phyloP scores from a whole-genome alignment of 2,888 invertebrate species.

The Tyria jacobaeae region DNA sequence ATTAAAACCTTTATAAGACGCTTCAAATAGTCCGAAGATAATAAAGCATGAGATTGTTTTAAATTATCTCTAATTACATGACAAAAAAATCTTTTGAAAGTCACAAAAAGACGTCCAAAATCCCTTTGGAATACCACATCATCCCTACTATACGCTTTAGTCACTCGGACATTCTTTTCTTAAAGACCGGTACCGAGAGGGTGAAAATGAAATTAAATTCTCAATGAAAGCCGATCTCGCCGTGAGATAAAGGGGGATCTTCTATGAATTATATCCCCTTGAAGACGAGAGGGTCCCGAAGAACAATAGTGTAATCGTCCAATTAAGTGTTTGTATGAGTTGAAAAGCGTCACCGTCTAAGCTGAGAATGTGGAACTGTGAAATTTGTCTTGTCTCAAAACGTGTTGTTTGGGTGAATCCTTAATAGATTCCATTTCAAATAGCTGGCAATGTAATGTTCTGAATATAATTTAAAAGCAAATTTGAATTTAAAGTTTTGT shows the following conservation, averaged over 20 bases:
- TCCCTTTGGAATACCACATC: constrained; percentile 69
- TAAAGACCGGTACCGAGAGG: constrained; percentile 71
- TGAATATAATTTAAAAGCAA: neutral
- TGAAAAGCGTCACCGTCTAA: constrained; percentile 54
- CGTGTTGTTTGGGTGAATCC: constrained; percentile 16
- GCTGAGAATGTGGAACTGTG: constrained; percentile 56
- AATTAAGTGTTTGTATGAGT: constrained; percentile 83
- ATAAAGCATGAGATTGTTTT: constrained; percentile 13
- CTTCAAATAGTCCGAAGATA: neutral
- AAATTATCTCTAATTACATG: constrained; percentile 30
- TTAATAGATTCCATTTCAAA: neutral
- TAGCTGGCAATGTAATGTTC: neutral
- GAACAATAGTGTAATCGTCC: constrained; percentile 85
- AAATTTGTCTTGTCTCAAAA: constrained; percentile 44
- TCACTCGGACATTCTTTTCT: constrained; percentile 83
- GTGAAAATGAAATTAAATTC: constrained; percentile 86
- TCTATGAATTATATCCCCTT: constrained; percentile 80
- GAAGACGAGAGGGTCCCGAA: constrained; percentile 70
- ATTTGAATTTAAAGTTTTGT: no score
- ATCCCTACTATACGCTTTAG: constrained; percentile 61
- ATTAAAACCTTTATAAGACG: neutral
- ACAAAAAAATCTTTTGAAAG: constrained; percentile 42
- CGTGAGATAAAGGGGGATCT: constrained; percentile 78
- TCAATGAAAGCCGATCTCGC: constrained; percentile 80
- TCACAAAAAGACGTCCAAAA: constrained; percentile 60